Conservation (phyloP, 2,888 invertebrate species). For the Heliconius cydno region DNA sequence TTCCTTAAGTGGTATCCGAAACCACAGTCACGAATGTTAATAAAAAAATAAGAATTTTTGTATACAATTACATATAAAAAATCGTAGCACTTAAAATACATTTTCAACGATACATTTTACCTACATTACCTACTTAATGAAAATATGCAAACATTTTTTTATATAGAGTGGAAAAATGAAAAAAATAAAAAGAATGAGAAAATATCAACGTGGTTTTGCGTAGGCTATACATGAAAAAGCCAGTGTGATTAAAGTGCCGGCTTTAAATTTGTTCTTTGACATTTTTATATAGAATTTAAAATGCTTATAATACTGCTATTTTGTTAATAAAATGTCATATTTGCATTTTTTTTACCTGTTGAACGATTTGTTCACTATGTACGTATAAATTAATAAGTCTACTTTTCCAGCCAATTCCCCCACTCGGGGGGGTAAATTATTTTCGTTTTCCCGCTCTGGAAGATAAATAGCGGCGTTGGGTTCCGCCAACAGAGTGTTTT, state of each 20-base stretch:
- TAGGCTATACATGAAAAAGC: not conserved
- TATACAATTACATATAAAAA: not conserved
- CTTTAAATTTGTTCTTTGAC: not conserved
- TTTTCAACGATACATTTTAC: constrained; percentile 1
- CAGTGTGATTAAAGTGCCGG: not conserved
- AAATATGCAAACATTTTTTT: not conserved
- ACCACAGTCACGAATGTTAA: not conserved
- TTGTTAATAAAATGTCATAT: not conserved
- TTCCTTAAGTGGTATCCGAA: not conserved
- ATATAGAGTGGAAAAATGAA: not conserved
- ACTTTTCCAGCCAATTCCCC: too few species aligned
- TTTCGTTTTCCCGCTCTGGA: not conserved
- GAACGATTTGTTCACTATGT: not conserved
- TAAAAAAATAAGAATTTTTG: not conserved
- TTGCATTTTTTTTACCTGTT: not conserved
- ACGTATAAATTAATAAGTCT: not conserved
- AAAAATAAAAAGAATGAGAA: not conserved
- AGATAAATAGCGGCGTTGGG: not conserved
- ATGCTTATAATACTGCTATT: not conserved
- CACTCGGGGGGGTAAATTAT: not conserved
- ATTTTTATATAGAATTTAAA: not conserved
- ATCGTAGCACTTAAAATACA: not conserved
- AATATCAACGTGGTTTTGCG: not conserved
- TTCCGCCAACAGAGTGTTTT: not conserved
- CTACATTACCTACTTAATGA: not conserved